Conservation (phyloP, 2,113 vertebrate species). For the Crotophaga sulcirostris region DNA sequence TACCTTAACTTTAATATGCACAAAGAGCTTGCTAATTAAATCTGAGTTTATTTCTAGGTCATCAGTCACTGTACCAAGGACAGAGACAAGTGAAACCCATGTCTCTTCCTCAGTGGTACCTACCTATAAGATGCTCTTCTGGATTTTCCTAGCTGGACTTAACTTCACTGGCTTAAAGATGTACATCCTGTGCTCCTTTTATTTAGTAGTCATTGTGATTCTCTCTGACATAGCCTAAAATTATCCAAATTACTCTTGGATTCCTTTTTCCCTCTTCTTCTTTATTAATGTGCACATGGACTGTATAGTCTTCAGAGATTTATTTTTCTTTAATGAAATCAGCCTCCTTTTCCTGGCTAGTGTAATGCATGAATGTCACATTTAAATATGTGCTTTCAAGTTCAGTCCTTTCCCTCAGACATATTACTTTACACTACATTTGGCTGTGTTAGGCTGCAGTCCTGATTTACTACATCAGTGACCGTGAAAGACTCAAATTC, state of each 20-base stretch:
- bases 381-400: conserved; percentile 24
- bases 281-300: background rate
- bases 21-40: background rate
- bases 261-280: background rate
- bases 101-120: background rate
- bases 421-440: conserved; percentile 17
- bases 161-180: background rate
- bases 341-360: conserved; percentile 22
- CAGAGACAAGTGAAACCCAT: background rate
- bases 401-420: background rate
- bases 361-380: background rate
- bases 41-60: background rate
- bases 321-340: conserved; percentile 52
- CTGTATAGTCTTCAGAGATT: background rate
- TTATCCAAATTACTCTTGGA: background rate
- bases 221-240: background rate
- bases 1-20: background rate
- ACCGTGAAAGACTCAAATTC: background rate
- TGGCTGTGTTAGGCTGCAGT: conserved; percentile 8
- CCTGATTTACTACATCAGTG: conserved; percentile 48
- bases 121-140: background rate
- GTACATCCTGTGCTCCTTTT: background rate
- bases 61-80: background rate
- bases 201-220: background rate
- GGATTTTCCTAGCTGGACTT: background rate